Evolutionary conservation across 1,140 invertebrate genomes (phyloP), one percentile per base, ranked within the genome.

Genomic region (Ditylenchus dipsaci): DNA sequence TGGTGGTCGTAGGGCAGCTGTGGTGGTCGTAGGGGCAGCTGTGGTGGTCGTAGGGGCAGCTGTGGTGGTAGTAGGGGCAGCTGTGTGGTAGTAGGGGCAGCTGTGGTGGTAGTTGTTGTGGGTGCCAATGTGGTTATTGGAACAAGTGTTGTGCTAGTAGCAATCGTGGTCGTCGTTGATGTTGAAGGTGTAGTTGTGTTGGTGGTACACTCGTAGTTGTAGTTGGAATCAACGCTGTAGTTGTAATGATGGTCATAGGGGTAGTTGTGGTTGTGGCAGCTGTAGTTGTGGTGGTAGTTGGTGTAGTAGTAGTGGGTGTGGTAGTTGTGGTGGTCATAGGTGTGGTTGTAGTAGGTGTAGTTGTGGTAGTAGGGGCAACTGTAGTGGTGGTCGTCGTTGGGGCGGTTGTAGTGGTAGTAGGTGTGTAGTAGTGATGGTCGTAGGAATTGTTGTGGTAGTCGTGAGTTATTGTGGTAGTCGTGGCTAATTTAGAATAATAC

Each of bases 181-280:
- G 3, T 3, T 53, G n/a, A 26, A 7, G 15, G 49, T 3, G 23
- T 5, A 21, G 1, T 3, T 26, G 8, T 8, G 1, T 3, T 53
- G 23, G 49, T 53, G n/a, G 49, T 53, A 53, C 15, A 19, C n/a
- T 17, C 8, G 23, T 53, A 53, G 49, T 21, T 3, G 49, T 53
- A 19, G 43, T 45, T 45, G 49, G n/a, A 26, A 26, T 45, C 11
- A 45, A 11, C 43, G 43, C 49, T 21, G 49, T 53, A 17, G 49
- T 53, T 53, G 49, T 53, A 26, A 15, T 53, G 49, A 15, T 19
- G 49, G 49, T 53, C 3, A 15, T 53, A 21, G 23, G 1, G 49
- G 49, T 53, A 53, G 43, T 45, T 45, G 43, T 91, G 90, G n/a
- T n/a, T n/a, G 85, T 93, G 27, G 81, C 95, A 0, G 93, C 91